Conservation (phyloP, 2,888 invertebrate species). For the Cabera pusaria region DNA sequence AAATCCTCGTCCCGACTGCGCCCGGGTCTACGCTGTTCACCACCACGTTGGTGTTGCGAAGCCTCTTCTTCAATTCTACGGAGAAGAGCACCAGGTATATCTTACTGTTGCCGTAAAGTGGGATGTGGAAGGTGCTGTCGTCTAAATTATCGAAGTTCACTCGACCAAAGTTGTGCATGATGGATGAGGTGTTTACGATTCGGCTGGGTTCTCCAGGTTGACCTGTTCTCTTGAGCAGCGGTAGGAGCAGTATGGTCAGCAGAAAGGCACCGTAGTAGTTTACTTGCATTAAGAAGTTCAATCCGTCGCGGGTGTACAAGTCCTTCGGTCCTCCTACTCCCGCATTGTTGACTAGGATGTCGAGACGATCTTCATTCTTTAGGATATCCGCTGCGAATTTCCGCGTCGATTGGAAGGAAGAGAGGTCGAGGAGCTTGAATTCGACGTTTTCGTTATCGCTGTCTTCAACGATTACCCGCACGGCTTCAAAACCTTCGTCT, state of each 20-base stretch:
- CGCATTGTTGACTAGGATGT: slow-evolving; percentile 94
- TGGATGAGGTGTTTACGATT: slow-evolving; percentile 89
- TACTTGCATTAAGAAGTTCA: slow-evolving; percentile 94
- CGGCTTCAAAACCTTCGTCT: slow-evolving; percentile 49
- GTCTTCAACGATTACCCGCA: slow-evolving; percentile 83
- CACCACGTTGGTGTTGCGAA: slow-evolving; percentile 85
- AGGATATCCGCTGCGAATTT: slow-evolving; percentile 90
- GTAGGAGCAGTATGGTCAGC: slow-evolving; percentile 92
- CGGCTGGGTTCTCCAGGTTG: slow-evolving; percentile 84
- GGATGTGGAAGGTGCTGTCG: slow-evolving; percentile 34
- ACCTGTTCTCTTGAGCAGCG: slow-evolving; percentile 85
- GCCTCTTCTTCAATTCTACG: slow-evolving; percentile 85
- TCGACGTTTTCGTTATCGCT: slow-evolving; percentile 86
- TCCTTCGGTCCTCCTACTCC: slow-evolving; percentile 84
- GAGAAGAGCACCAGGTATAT: slow-evolving; percentile 88
- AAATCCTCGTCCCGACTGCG: slow-evolving; percentile 89
- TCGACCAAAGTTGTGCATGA: slow-evolving; percentile 85
- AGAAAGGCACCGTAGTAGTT: slow-evolving; percentile 96
- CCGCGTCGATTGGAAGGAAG: slow-evolving; percentile 87
- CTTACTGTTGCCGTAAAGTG: slow-evolving; percentile 83
- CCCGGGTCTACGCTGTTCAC: slow-evolving; percentile 94
- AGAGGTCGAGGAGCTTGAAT: slow-evolving; percentile 87
- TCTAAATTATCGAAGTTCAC: slow-evolving; percentile 86
- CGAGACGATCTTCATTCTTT: slow-evolving; percentile 85
- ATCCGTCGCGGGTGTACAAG: slow-evolving; percentile 86